These are phyloP conservation scores for Embidobia sp. DNA, from an alignment of 2,888 invertebrate species.

Conservation along the genomic window DNA sequence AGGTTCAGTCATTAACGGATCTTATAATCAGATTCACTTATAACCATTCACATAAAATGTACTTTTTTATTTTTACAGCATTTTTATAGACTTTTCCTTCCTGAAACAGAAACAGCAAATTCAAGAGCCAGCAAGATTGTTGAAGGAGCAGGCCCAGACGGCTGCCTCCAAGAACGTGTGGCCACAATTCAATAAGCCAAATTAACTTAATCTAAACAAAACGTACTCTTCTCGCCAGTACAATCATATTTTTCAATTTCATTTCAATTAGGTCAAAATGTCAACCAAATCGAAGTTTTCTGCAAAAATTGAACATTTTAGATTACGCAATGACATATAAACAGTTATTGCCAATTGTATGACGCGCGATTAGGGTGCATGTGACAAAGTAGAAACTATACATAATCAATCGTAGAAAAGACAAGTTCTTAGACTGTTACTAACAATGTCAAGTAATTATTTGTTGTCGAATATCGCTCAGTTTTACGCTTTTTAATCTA, in stretches of 20 bases:
- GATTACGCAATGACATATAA: no score
- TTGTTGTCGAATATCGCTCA: conserved; percentile 30
- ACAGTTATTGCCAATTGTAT: not conserved
- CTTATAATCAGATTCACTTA: conserved; percentile 23
- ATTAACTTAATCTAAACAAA: conserved; percentile 66
- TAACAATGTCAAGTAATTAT: conserved; percentile 56
- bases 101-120: conserved; percentile 88
- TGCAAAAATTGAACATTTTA: conserved; percentile 30
- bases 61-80: conserved; percentile 83
- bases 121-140: conserved; percentile 84
- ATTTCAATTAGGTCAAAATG: conserved; percentile 5
- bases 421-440: conserved; percentile 48
- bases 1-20: conserved; percentile 50
- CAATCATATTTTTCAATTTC: conserved; percentile 4
- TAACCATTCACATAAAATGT: conserved; percentile 56
- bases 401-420: conserved; percentile 42
- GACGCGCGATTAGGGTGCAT: conserved; percentile 58
- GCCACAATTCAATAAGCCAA: conserved; percentile 80
- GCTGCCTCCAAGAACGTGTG: conserved; percentile 80
- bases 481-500: conserved; percentile 38
- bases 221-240: conserved; percentile 34
- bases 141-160: conserved; percentile 80
- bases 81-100: conserved; percentile 93
- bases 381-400: conserved; percentile 40
- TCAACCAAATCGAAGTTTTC: conserved; percentile 32